Conservation (phyloP, 2,797 vertebrate genomes). For the Danio aesculapii region DNA sequence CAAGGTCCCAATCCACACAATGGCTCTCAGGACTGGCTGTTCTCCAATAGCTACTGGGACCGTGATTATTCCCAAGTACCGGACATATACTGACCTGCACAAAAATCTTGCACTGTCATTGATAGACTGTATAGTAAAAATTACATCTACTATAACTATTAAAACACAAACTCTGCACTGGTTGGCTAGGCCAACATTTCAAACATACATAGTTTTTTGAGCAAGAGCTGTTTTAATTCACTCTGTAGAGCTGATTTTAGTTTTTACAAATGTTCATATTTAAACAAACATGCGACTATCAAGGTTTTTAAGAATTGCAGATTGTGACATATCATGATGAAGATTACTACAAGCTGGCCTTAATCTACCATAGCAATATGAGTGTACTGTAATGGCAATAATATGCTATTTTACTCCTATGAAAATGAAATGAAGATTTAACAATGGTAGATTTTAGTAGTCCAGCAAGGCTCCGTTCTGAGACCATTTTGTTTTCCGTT, state of each 20-base stretch:
- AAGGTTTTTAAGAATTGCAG: conserved; percentile 35
- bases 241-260: conserved; percentile 17
- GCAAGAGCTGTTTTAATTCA: conserved; percentile 11
- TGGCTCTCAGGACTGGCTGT: conserved; percentile 93
- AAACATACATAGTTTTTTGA: conserved; percentile 27
- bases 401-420: conserved; percentile 29
- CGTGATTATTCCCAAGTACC: conserved; percentile 90
- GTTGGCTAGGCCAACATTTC: conserved; percentile 6
- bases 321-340: conserved; percentile 51
- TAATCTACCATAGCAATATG: conserved; percentile 38
- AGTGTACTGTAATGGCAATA: conserved; percentile 44
- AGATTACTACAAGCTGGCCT: conserved; percentile 61
- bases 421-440: background rate
- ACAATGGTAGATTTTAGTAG: background rate
- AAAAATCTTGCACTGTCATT: conserved; percentile 9
- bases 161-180: background rate
- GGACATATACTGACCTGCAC: conserved; percentile 88
- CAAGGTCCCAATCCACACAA: conserved; percentile 92
- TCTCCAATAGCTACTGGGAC: conserved; percentile 93
- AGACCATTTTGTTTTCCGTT: background rate
- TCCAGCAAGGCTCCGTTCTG: background rate
- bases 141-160: conserved; percentile 34
- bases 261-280: background rate
- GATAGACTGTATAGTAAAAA: conserved; percentile 29
- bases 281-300: background rate